Base-by-base conservation (phyloP, 2,888 invertebrate genomes). In the Callyntrura sp. region DNA sequence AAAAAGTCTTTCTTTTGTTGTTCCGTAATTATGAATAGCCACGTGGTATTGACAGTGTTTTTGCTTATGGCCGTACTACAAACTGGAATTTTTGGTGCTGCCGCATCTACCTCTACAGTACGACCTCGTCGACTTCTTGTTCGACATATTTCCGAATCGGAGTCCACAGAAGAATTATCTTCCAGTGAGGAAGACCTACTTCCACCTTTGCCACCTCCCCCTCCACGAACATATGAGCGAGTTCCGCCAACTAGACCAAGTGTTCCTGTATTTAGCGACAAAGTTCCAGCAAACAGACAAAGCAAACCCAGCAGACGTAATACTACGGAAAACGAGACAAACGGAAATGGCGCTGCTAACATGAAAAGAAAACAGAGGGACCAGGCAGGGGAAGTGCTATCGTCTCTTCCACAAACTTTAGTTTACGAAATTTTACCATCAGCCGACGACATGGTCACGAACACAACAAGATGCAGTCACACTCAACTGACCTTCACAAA, bases 401-500 rank as follows among this genome's bases (percentile, higher is more conserved):
- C 28, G 28, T 17, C 79, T 12, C 81, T 83, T 51, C 25, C 78
- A 1, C 14, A 78, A 1, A 62, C 79, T 9, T 25, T 57, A 25
- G 45, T 70, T 25, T 62, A 43, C 45, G 60, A 48, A 65, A 25
- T 83, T 48, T 73, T 43, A 11, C 45, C 55, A 4, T 57, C 62
- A 5, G 25, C 48, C 0, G 84, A 89, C 11, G 65, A 78, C 11
- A 62, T 83, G n/a, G 43, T 88, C 20, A 11, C 73, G 1, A 90
- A 90, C 20, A 76, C 48, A 17, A 92, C 92, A 3, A 65, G 92
- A 20, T 92, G 92, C 51, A 92, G 92, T 60, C 90, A 85, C 25
- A 92, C 92, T 5, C 86, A 90, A 92, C 76, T 93, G n/a, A 82
- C 82, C 1, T 88, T 92, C 17, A 89, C 89, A n/a, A 92, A 91